phyloP scores from a whole-genome alignment of 2,888 invertebrate species.

The Cataglyphis altisquamis region DNA sequence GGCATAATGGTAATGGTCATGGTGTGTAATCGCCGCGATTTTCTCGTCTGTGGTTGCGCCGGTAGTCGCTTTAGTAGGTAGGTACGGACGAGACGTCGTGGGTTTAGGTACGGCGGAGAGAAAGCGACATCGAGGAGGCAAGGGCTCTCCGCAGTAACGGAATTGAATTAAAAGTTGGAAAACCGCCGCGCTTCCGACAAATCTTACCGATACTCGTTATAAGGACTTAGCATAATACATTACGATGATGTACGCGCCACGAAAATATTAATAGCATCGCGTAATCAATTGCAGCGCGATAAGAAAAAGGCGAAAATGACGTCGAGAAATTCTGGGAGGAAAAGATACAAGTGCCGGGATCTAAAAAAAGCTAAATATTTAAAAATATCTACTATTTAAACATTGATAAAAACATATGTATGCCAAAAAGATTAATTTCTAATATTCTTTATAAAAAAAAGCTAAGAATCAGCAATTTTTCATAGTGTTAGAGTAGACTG shows the following conservation, averaged over 20 bases:
- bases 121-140: background rate
- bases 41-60: conserved; percentile 70
- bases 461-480: no score
- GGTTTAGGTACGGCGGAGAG: conserved; percentile 6
- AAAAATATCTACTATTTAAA: no score
- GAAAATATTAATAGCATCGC: background rate
- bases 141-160: conserved; percentile 64
- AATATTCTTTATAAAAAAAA: no score
- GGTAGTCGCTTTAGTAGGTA: conserved; percentile 54
- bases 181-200: conserved; percentile 49
- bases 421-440: no score
- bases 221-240: conserved; percentile 69
- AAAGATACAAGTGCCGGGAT: background rate
- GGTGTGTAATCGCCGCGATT: conserved; percentile 75
- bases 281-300: background rate
- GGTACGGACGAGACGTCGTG: conserved; percentile 37
- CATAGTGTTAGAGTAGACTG: no score
- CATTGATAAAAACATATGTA: no score
- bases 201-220: conserved; percentile 65
- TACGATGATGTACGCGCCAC: conserved; percentile 31
- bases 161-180: conserved; percentile 76
- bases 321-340: background rate
- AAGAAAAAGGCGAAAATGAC: background rate
- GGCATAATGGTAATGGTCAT: conserved; percentile 76
- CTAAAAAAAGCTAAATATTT: no score